These are phyloP conservation scores for Coranthus polyacanthus DNA, from an alignment of 2,797 vertebrate species.

Conservation along the genomic window DNA sequence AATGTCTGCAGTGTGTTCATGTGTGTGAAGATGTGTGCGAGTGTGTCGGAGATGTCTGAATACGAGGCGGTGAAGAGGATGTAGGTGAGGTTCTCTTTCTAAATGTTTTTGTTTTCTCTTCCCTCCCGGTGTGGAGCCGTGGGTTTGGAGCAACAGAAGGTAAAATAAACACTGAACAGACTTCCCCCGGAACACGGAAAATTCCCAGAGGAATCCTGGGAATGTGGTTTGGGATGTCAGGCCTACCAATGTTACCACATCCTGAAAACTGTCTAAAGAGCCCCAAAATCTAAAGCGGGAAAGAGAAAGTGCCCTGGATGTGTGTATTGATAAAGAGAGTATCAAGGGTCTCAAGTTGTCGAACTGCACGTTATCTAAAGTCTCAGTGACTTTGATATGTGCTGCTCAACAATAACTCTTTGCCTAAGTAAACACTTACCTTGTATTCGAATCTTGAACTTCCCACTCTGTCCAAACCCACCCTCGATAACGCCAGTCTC, in stretches of 20 bases:
- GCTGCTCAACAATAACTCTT: too few relatives aligned
- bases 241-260: constrained; percentile 79
- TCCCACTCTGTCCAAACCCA: constrained; percentile 98
- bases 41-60: constrained; percentile 34
- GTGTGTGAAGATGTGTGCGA: constrained; percentile 29
- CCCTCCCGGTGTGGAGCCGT: constrained; percentile 77
- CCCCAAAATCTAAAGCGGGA: constrained; percentile 29
- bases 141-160: constrained; percentile 81
- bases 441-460: constrained; percentile 94
- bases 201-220: constrained; percentile 82
- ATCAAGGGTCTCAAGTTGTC: background rate
- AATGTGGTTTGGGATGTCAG: constrained; percentile 77
- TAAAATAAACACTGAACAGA: constrained; percentile 85
- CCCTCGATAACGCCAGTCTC: constrained; percentile 93
- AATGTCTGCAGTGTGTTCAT: constrained; percentile 31
- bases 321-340: constrained; percentile 17
- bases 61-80: constrained; percentile 68
- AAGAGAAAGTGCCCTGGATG: constrained; percentile 11
- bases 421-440: constrained; percentile 82
- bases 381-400: too few relatives aligned
- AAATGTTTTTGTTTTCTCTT: constrained; percentile 82
- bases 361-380: background rate
- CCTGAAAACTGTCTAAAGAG: constrained; percentile 69
- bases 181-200: constrained; percentile 81
- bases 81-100: constrained; percentile 77